Percentiles rank a stretch among this genome's conserved stretches.
Evolutionary conservation across 2,797 vertebrate species (phyloP).

Genomic region (Rachycentron canadum): DNA sequence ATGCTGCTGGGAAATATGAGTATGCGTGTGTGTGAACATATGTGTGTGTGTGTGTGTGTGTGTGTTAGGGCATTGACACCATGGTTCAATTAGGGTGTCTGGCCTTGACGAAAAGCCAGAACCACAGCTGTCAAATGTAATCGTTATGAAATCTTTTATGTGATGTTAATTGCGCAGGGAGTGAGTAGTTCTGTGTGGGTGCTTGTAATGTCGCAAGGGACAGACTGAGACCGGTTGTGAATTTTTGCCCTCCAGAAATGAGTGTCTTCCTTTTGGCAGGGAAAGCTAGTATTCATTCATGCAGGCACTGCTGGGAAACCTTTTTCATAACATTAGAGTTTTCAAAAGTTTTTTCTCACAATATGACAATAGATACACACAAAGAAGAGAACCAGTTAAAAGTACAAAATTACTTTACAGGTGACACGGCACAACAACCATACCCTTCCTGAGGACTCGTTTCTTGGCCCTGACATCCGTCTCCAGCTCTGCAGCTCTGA

Average conservation of each 20-base stretch:
- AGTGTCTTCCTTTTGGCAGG: conserved; percentile 52
- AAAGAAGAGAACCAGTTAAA: neutral
- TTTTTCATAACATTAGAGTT: conserved; percentile 24
- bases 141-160: conserved; percentile 35
- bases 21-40: conserved; percentile 13
- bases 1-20: conserved; percentile 77
- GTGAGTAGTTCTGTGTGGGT: conserved; percentile 21
- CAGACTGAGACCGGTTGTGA: conserved; percentile 57
- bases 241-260: conserved; percentile 31
- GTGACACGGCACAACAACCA: conserved; percentile 29
- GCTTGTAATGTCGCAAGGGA: conserved; percentile 52
- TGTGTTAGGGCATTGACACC: conserved; percentile 57
- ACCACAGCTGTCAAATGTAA: conserved; percentile 66
- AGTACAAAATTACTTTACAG: neutral
- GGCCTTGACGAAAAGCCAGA: conserved; percentile 56
- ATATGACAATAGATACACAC: neutral
- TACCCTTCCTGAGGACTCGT: conserved; percentile 96
- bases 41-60: conserved; percentile 12
- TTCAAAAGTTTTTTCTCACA: conserved; percentile 10
- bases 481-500: conserved; percentile 96
- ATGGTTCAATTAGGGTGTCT: conserved; percentile 46
- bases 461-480: conserved; percentile 97
- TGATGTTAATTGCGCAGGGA: conserved; percentile 8
- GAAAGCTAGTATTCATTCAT: conserved; percentile 16
- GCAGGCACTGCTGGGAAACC: neutral